A percentile compares a stretch with the other conserved stretches of the same genome.
phyloP scores from a whole-genome alignment of 1,140 invertebrate genomes.

The Arctopsyche grandis region DNA sequence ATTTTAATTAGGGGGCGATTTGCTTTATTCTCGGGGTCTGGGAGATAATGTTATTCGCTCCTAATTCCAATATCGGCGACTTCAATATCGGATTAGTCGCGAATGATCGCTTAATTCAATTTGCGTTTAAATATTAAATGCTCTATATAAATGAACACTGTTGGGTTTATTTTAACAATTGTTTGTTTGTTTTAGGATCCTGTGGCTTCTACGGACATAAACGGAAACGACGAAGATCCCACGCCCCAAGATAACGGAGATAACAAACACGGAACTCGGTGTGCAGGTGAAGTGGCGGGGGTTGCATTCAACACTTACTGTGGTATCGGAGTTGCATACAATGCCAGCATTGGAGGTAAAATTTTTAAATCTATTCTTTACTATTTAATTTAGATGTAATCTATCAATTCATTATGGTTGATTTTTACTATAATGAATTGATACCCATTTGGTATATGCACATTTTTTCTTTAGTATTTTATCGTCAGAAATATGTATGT shows the following conservation, averaged over 20 bases:
- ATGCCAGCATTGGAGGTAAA: constrained; percentile 91
- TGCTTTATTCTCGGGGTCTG: not conserved
- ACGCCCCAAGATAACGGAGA: constrained; percentile 95
- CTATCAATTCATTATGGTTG: not conserved
- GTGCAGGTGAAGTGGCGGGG: constrained; percentile 93
- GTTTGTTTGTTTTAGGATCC: constrained; percentile 75
- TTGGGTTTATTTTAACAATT: not conserved
- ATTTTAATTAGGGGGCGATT: constrained; percentile 21
- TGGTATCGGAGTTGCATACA: constrained; percentile 93
- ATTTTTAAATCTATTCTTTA: constrained; percentile 34
- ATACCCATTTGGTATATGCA: not conserved
- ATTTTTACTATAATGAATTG: too few relatives aligned
- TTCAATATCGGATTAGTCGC: not conserved
- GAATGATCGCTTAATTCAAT: constrained; percentile 3
- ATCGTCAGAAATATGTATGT: not conserved
- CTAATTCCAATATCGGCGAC: constrained; percentile 15
- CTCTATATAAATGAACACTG: not conserved
- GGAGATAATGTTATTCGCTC: constrained; percentile 5
- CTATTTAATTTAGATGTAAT: not conserved
- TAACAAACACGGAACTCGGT: constrained; percentile 93
- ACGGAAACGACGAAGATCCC: constrained; percentile 95
- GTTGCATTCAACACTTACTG: constrained; percentile 93
- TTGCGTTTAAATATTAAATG: not conserved
- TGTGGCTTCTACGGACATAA: constrained; percentile 95
- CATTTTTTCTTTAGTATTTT: not conserved